Base-by-base conservation (phyloP, 1,140 invertebrate species). In the Tetragonula clypearis region DNA sequence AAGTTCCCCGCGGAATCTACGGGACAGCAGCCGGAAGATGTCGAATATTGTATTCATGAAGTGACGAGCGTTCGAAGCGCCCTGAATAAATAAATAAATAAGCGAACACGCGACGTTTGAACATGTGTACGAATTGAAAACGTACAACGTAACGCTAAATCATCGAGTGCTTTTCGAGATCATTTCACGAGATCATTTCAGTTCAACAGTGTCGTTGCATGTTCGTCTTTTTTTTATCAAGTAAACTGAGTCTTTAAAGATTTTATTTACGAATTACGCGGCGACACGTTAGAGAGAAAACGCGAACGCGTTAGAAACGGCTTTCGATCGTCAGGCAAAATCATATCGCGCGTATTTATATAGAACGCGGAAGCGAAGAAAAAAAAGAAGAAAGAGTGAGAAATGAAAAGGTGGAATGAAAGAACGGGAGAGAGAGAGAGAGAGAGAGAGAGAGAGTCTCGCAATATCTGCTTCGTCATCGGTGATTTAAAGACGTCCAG, bases 11-110 rank as follows among this genome's bases (percentile, higher is more conserved):
- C 49, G 62, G 79, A 79, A 87, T 89, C 49, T 78, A 83, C 82
- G 79, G 30, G 62, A 87, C 81, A 79, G 53, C 21, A 89, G 62
- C 55, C 79, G 68, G 76, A 72, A 82, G 85, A 85, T 83, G 77
- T 65, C 89, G 91, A 84, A 91, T 93, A 92, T 90, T 79, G 88
- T 92, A 94, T 93, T 92, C 92, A 93, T 93, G 91, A 90, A 93
- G 88, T 91, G 89, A 91, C 82, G 87, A 87, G 79, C 86, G 89
- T 90, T 90, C 88, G 88, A 90, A 91, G 79, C 85, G 84, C 91
- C 86, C 89, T 92, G 92, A 92, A 92, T 92, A 91, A 93, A 92
- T 92, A 92, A 93, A 92, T 60, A 73, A 92, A 93, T 91, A 90
- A 91, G 77, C 82, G 84, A 91, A 53, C 84, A 55, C 62, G 72